Percentiles rank a stretch among this genome's conserved stretches.
These are phyloP conservation scores for Allophyes oxyacanthae DNA, from an alignment of 2,888 invertebrate species.

Conservation along the genomic window DNA sequence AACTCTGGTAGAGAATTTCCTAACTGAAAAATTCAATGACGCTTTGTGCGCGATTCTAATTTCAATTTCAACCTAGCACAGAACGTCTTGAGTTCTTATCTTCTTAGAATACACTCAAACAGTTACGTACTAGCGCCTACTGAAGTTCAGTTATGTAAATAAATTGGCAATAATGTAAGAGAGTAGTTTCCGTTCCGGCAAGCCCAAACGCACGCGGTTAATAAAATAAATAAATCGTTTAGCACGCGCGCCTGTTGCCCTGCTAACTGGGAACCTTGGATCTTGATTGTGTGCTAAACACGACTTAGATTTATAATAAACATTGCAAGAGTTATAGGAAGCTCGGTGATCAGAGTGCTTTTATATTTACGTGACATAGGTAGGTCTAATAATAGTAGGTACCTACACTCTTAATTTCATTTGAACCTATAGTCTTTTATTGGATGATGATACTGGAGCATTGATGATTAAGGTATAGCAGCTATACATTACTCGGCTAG, in stretches of 20 bases:
- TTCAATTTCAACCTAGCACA: constrained; percentile 1
- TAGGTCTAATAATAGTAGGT: too few species aligned
- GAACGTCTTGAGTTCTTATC: constrained; percentile 34
- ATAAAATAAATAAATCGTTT: constrained; percentile 82
- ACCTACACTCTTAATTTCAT: too few species aligned
- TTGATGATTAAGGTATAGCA: too few species aligned
- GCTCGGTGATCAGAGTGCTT: constrained; percentile 7
- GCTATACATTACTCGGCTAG: neutral
- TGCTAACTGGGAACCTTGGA: constrained; percentile 71
- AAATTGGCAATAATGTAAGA: constrained; percentile 63
- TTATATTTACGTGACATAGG: too few species aligned
- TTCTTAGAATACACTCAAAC: constrained; percentile 38
- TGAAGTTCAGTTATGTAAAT: constrained; percentile 61
- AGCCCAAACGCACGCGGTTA: constrained; percentile 73
- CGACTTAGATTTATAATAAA: constrained; percentile 71
- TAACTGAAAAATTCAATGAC: too few species aligned
- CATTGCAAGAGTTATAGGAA: constrained; percentile 58
- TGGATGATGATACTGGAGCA: too few species aligned
- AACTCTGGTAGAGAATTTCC: too few species aligned
- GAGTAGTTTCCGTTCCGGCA: constrained; percentile 68
- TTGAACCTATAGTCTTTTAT: too few species aligned
- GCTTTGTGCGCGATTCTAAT: neutral
- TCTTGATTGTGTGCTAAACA: constrained; percentile 69
- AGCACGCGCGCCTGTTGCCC: constrained; percentile 71
- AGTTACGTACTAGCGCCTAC: constrained; percentile 38